Percentiles rank a stretch among this genome's conserved stretches.
phyloP scores from a whole-genome alignment of 2,888 invertebrate species.

The Fabriciana adippe region DNA sequence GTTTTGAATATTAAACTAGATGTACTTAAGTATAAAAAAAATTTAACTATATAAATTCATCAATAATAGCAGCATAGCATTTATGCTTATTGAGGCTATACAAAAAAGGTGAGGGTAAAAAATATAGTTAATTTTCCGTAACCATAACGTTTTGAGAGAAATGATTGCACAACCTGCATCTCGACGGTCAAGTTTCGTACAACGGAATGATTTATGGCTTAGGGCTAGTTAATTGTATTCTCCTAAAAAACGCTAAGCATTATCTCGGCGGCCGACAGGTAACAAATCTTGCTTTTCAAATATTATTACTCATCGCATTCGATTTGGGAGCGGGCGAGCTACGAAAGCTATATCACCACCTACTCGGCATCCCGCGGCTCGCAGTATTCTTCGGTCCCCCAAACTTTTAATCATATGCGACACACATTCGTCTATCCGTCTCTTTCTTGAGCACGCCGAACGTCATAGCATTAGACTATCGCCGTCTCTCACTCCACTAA shows the following conservation, averaged over 20 bases:
- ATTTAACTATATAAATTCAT: too few species aligned
- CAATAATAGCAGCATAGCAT: too few species aligned
- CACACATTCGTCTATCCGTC: constrained; percentile 73
- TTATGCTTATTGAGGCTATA: constrained; percentile 56
- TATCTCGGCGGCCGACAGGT: constrained; percentile 80
- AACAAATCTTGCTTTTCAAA: constrained; percentile 82
- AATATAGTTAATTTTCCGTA: constrained; percentile 49
- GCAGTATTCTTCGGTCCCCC: constrained; percentile 75
- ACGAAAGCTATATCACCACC: constrained; percentile 83
- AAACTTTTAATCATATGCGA: constrained; percentile 80
- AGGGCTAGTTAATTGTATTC: constrained; percentile 79
- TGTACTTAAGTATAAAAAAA: too few species aligned
- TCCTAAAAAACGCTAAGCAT: constrained; percentile 73
- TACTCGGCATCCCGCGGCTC: constrained; percentile 80
- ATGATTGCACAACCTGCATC: constrained; percentile 77
- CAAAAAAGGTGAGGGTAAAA: constrained; percentile 55
- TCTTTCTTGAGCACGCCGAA: constrained; percentile 61
- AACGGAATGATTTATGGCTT: constrained; percentile 71
- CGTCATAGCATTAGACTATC: constrained; percentile 57
- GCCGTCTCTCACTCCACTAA: constrained; percentile 75
- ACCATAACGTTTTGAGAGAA: constrained; percentile 62
- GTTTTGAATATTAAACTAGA: too few species aligned
- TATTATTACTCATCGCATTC: constrained; percentile 82
- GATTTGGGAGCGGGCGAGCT: constrained; percentile 78
- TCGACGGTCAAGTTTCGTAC: constrained; percentile 54